Conservation (phyloP, 2,888 invertebrate genomes). For the Glaucopsyche alexis region DNA sequence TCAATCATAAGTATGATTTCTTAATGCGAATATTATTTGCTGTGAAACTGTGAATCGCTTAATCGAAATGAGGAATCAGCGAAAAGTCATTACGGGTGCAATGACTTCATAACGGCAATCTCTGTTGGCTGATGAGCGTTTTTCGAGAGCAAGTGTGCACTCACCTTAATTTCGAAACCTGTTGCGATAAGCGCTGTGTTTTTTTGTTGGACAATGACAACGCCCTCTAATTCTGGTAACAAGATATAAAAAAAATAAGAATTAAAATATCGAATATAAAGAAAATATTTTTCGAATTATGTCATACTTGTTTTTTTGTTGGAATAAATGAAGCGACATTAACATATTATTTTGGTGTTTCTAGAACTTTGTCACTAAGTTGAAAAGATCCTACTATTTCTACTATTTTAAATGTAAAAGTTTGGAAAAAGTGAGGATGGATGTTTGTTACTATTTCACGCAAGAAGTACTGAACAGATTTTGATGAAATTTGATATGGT, state of each 20-base stretch:
- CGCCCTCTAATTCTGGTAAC: not conserved
- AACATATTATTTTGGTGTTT: no score
- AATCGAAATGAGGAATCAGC: constrained; percentile 1
- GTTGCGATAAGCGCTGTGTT: not conserved
- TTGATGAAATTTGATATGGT: no score
- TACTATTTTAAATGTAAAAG: no score
- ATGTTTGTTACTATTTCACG: no score
- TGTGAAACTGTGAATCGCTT: not conserved
- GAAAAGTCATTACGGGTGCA: constrained; percentile 21
- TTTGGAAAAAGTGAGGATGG: no score
- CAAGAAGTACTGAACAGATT: no score
- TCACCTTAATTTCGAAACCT: constrained; percentile 10
- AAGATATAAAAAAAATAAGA: not conserved
- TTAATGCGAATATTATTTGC: constrained; percentile 5
- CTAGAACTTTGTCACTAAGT: no score
- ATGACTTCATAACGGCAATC: constrained; percentile 18
- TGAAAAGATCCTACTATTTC: no score
- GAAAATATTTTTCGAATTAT: no score
- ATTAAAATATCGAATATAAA: not conserved
- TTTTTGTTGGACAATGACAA: not conserved
- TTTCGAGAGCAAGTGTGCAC: not conserved
- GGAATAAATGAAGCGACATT: no score
- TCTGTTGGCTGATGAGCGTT: not conserved
- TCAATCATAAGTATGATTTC: constrained; percentile 20
- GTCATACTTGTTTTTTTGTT: no score